These are phyloP conservation scores for Chrysolina haemoptera DNA, from an alignment of 2,888 invertebrate species.

Conservation along the genomic window DNA sequence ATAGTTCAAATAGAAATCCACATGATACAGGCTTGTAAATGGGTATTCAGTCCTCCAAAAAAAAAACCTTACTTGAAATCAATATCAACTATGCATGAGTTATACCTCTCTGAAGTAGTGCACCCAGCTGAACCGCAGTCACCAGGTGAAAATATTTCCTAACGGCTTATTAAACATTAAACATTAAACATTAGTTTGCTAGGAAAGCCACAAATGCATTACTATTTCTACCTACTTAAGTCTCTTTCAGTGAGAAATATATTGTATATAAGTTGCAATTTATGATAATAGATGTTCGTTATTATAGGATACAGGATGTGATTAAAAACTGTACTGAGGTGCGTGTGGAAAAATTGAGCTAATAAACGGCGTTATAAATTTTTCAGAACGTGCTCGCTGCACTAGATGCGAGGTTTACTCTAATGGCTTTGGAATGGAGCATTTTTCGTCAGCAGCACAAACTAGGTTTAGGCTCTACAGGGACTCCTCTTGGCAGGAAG, in stretches of 20 bases:
- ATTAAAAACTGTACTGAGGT: slow-evolving; percentile 33
- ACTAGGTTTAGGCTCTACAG: too few species aligned
- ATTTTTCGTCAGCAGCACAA: neutral
- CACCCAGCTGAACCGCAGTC: slow-evolving; percentile 25
- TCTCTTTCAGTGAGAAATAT: slow-evolving; percentile 42
- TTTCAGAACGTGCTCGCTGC: slow-evolving; percentile 28
- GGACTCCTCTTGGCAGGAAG: too few species aligned
- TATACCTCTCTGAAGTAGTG: slow-evolving; percentile 6
- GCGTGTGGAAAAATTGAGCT: slow-evolving; percentile 21
- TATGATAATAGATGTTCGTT: slow-evolving; percentile 47
- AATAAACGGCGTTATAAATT: slow-evolving; percentile 19
- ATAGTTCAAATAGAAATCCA: too few species aligned
- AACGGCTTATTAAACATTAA: slow-evolving; percentile 42
- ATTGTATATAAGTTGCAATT: slow-evolving; percentile 46
- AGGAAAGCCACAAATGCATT: slow-evolving; percentile 37
- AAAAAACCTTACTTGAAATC: neutral
- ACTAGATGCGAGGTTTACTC: slow-evolving; percentile 9
- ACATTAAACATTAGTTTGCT: slow-evolving; percentile 42
- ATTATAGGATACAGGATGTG: slow-evolving; percentile 40
- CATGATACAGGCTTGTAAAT: neutral
- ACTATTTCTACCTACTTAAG: slow-evolving; percentile 39
- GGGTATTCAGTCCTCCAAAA: neutral
- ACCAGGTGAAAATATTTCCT: slow-evolving; percentile 35
- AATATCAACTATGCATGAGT: neutral
- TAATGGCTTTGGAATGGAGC: neutral